A percentile compares a stretch with the other conserved stretches of the same genome.
Evolutionary conservation across 2,113 vertebrate genomes (phyloP).

Genomic region (Oryzias melastigma): DNA sequence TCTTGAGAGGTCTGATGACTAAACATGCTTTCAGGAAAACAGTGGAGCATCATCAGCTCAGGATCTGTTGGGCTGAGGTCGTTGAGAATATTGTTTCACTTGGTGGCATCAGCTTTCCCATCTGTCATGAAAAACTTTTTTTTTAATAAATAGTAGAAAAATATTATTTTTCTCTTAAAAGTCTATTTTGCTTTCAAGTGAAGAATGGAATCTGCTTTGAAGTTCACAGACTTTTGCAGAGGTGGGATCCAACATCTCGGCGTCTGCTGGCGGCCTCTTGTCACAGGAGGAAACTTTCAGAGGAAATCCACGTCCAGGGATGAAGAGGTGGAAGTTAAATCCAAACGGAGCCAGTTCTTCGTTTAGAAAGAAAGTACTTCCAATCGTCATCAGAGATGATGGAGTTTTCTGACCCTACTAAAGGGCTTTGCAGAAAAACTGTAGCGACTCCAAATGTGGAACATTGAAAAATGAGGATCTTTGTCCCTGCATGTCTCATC

Average conservation of each 20-base stretch:
- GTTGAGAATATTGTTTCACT: slow-evolving; percentile 3
- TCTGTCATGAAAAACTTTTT: slow-evolving; percentile 63
- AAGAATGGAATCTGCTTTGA: slow-evolving; percentile 69
- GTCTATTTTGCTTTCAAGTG: slow-evolving; percentile 50
- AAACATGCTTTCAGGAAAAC: not conserved
- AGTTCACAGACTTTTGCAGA: slow-evolving; percentile 49
- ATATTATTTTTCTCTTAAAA: slow-evolving; percentile 90
- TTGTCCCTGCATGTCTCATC: slow-evolving; percentile 2
- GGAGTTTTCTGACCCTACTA: slow-evolving; percentile 7
- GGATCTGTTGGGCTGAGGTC: slow-evolving; percentile 9
- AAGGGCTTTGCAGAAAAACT: slow-evolving; percentile 1
- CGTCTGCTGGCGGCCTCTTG: not conserved
- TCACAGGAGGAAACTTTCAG: slow-evolving; percentile 5
- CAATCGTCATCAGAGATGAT: slow-evolving; percentile 7
- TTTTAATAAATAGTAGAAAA: slow-evolving; percentile 99
- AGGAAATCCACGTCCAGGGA: slow-evolving; percentile 9
- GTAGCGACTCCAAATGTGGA: not conserved
- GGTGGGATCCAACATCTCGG: slow-evolving; percentile 13
- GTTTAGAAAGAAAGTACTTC: slow-evolving; percentile 8
- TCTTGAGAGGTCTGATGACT: no score
- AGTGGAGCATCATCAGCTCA: slow-evolving; percentile 29
- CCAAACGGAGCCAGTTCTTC: slow-evolving; percentile 8
- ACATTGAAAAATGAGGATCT: slow-evolving; percentile 13
- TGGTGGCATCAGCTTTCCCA: slow-evolving; percentile 19
- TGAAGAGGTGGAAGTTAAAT: slow-evolving; percentile 15